Evolutionary conservation across 2,888 invertebrate genomes (phyloP).

Genomic region (Philereme transversata): DNA sequence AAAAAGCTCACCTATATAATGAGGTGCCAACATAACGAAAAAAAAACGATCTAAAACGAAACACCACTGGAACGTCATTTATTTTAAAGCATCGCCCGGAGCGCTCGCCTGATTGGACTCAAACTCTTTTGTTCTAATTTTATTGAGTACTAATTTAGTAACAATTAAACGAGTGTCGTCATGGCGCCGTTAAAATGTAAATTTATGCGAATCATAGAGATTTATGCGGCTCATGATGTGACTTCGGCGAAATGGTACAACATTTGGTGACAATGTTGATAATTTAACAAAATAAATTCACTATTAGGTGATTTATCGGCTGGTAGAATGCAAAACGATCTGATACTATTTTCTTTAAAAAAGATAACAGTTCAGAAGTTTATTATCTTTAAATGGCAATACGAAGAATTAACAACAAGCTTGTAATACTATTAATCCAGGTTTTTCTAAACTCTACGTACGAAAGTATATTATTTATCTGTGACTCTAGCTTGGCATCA

Average conservation of each 20-base stretch:
- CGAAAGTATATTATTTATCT: too few relatives aligned
- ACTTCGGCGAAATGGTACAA: constrained; percentile 50
- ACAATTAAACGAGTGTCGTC: constrained; percentile 42
- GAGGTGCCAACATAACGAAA: constrained; percentile 15
- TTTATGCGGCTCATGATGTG: constrained; percentile 66
- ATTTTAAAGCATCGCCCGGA: constrained; percentile 34
- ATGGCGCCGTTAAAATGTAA: constrained; percentile 65
- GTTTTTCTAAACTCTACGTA: too few relatives aligned
- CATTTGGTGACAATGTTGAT: constrained; percentile 49
- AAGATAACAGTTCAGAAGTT: too few relatives aligned
- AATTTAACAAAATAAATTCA: background rate
- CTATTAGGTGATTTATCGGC: too few relatives aligned
- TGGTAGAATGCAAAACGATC: too few relatives aligned
- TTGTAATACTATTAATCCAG: too few relatives aligned
- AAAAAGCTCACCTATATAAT: background rate
- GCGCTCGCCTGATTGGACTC: constrained; percentile 45
- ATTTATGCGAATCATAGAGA: constrained; percentile 71
- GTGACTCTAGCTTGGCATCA: too few relatives aligned
- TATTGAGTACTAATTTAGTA: constrained; percentile 61
- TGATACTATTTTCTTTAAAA: too few relatives aligned
- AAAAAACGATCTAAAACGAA: constrained; percentile 16
- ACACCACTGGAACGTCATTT: constrained; percentile 15
- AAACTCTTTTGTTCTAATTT: constrained; percentile 68
- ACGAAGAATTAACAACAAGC: too few relatives aligned
- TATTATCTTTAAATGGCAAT: too few relatives aligned